These are phyloP conservation scores for Pandemis corylana DNA, from an alignment of 2,888 invertebrate species.

Conservation along the genomic window DNA sequence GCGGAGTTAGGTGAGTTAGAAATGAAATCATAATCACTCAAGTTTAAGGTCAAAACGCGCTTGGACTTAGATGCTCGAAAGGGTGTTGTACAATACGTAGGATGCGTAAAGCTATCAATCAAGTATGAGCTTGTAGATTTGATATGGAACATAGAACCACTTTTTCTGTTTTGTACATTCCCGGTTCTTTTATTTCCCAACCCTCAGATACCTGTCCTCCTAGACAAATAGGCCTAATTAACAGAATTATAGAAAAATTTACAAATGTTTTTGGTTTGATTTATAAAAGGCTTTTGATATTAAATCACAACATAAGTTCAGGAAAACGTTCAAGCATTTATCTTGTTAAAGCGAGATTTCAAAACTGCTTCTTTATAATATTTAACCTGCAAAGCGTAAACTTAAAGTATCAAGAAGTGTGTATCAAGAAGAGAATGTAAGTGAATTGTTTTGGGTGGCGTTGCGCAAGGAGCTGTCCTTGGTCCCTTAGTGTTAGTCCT, in stretches of 20 bases:
- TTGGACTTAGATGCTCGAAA: slow-evolving; percentile 58
- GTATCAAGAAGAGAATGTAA: slow-evolving; percentile 30
- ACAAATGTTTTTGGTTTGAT: slow-evolving; percentile 25
- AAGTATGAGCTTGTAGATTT: slow-evolving; percentile 79
- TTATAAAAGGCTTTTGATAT: slow-evolving; percentile 36
- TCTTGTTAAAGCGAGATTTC: slow-evolving; percentile 11
- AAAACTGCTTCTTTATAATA: slow-evolving; percentile 17
- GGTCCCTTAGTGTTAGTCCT: slow-evolving; percentile 46
- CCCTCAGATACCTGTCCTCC: slow-evolving; percentile 8
- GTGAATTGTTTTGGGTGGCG: slow-evolving; percentile 43
- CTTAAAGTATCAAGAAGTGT: slow-evolving; percentile 25
- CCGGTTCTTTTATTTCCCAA: slow-evolving; percentile 49
- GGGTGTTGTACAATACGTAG: slow-evolving; percentile 70
- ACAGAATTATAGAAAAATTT: slow-evolving; percentile 18
- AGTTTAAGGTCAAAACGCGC: slow-evolving; percentile 62
- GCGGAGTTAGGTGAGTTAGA: slow-evolving; percentile 62
- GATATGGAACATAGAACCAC: slow-evolving; percentile 57
- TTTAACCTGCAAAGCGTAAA: slow-evolving; percentile 23
- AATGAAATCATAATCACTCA: slow-evolving; percentile 67
- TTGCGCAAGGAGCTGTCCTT: slow-evolving; percentile 54
- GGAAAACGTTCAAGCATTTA: slow-evolving; percentile 18
- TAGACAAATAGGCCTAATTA: slow-evolving; percentile 38
- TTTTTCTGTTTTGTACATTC: slow-evolving; percentile 29
- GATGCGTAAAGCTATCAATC: slow-evolving; percentile 58
- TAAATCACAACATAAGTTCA: slow-evolving; percentile 14